Percentiles rank a stretch among this genome's conserved stretches.
Evolutionary conservation across 2,888 invertebrate genomes (phyloP).

Genomic region (Caenorhabditis drosophilae): DNA sequence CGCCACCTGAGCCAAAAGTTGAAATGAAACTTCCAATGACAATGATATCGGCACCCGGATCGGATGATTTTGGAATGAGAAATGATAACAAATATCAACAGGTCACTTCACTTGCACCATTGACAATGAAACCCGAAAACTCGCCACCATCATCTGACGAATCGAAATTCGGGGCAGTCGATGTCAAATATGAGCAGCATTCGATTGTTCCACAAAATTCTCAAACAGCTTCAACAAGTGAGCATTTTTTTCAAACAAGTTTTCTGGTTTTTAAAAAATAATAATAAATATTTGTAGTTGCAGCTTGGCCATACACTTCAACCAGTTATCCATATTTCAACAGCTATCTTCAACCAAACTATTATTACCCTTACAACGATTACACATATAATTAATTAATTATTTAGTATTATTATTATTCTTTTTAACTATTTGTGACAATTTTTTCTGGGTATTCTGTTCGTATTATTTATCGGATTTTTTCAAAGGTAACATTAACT

Average conservation of each 20-base stretch:
- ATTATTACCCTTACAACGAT: slow-evolving; percentile 30
- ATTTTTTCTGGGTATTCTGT: too few relatives aligned
- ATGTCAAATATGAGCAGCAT: slow-evolving; percentile 22
- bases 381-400: slow-evolving; percentile 46
- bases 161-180: slow-evolving; percentile 5
- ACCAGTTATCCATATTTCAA: slow-evolving; percentile 15
- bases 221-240: neutral
- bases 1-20: slow-evolving; percentile 32
- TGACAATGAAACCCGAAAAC: slow-evolving; percentile 15
- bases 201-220: slow-evolving; percentile 9
- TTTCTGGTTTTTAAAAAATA: neutral
- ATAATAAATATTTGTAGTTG: neutral
- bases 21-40: slow-evolving; percentile 29
- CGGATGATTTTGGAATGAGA: slow-evolving; percentile 41
- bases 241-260: neutral
- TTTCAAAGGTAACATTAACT: too few relatives aligned
- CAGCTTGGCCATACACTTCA: slow-evolving; percentile 20
- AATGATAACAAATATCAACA: slow-evolving; percentile 40
- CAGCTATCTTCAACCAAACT: slow-evolving; percentile 23
- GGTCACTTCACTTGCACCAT: neutral
- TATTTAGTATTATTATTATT: too few relatives aligned
- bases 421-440: too few relatives aligned
- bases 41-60: slow-evolving; percentile 42
- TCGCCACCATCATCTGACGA: slow-evolving; percentile 17
- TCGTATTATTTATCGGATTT: too few relatives aligned